These are phyloP conservation scores for Cabera pusaria DNA, from an alignment of 2,888 invertebrate species.

Conservation along the genomic window DNA sequence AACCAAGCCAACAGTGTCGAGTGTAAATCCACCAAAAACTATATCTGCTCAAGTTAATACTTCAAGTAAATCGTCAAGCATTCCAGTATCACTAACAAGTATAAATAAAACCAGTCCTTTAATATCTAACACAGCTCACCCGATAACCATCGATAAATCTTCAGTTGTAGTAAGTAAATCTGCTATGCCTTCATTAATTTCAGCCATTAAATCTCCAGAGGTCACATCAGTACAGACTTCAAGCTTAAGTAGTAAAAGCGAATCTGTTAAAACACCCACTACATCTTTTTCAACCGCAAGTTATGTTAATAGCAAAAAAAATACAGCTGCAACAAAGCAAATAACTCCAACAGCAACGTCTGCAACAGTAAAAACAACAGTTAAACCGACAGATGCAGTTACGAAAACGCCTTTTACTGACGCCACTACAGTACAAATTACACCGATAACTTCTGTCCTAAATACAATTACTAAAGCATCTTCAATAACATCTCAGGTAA, in stretches of 20 bases:
- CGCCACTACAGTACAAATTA: no score
- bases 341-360: no score
- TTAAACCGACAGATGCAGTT: no score
- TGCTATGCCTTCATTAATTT: constrained; percentile 1
- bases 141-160: neutral
- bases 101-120: constrained; percentile 2
- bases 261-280: constrained; percentile 1
- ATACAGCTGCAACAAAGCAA: no score
- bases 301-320: constrained; percentile 6
- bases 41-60: neutral
- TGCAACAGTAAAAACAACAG: no score
- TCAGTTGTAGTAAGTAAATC: constrained; percentile 1
- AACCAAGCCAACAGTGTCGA: constrained; percentile 22
- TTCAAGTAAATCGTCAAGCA: constrained; percentile 13
- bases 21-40: constrained; percentile 11
- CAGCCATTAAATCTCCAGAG: constrained; percentile 1
- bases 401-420: no score
- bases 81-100: constrained; percentile 10
- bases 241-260: neutral
- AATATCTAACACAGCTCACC: neutral
- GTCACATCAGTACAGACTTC: neutral
- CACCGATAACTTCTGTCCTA: neutral
- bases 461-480: neutral
- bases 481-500: constrained; percentile 1
- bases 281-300: neutral